Base-by-base conservation (phyloP, 2,888 invertebrate species). In the Camponotus fellah region DNA sequence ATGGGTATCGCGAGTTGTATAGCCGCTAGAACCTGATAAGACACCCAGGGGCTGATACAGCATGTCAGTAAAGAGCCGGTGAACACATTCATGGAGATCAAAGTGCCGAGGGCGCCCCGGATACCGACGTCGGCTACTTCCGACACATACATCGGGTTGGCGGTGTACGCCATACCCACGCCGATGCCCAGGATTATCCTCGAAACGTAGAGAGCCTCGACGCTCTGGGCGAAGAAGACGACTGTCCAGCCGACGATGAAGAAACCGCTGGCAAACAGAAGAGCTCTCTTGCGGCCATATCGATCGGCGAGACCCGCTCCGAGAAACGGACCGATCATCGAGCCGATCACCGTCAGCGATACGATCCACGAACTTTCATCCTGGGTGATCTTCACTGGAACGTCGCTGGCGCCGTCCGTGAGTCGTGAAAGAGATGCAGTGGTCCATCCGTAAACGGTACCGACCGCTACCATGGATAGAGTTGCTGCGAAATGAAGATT, bases 361-460 rank as follows among this genome's bases (percentile, higher is more conserved):
- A 94, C 93, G 43, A 95, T 91, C 95, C 94, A 94, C 0, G 94
- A 94, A 74, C 91, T 88, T 71, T 94, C 92, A 76, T 92, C 93
- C 8, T 85, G 81, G 21, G 92, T 92, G 49, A 94, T 89, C 43
- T 85, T 89, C 3, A 94, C 66, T 0, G 94, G 93, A 1, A 92
- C 89, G n/a, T 91, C 88, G n/a, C 81, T 37, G n/a, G 84, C 88
- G 26, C 87, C 75, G 17, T 74, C 76, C 58, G 85, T 90, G 32
- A 94, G 80, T 43, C 93, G 91, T 4, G 91, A 87, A 5, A 92
- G 87, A 37, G 90, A 93, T 9, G 94, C 94, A 12, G 95, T 94
- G 17, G 93, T 90, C 95, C 95, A 95, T 37, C 95, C 95, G 82
- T 93, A 95, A 8, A 95, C 94, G 0, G 94, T 94, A 2, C 95